Evolutionary conservation across 2,888 invertebrate genomes (phyloP).

Genomic region (Isotomurus palustris): DNA sequence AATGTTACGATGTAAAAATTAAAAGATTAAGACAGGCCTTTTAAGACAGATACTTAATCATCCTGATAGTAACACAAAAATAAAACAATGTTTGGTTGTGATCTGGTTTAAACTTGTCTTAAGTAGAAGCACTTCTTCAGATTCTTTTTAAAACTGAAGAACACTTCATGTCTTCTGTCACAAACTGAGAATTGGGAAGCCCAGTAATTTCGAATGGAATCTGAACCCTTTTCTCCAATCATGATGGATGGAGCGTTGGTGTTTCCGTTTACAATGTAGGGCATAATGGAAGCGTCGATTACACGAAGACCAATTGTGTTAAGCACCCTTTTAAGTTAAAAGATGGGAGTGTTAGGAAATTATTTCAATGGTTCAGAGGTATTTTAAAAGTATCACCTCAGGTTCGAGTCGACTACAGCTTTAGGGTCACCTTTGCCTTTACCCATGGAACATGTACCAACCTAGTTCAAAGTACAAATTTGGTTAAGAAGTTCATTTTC

Average conservation of each 20-base stretch:
- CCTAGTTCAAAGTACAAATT: constrained; percentile 39
- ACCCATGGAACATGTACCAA: constrained; percentile 65
- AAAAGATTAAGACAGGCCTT: too few species aligned
- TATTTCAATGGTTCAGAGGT: too few species aligned
- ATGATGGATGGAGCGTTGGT: constrained; percentile 18
- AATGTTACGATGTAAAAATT: too few species aligned
- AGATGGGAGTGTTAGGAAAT: too few species aligned
- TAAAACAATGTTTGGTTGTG: too few species aligned
- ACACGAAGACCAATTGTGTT: constrained; percentile 6
- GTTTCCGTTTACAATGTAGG: constrained; percentile 16
- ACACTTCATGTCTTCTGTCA: too few species aligned
- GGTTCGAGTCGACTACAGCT: constrained; percentile 43
- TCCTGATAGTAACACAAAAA: too few species aligned
- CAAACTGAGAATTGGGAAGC: constrained; percentile 27
- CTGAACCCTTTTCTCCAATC: constrained; percentile 34
- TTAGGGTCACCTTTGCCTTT: constrained; percentile 20
- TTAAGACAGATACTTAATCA: too few species aligned
- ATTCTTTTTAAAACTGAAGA: too few species aligned
- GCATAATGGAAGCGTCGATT: constrained; percentile 21
- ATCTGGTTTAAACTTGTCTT: too few species aligned
- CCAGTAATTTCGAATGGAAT: constrained; percentile 38
- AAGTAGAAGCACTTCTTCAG: too few species aligned
- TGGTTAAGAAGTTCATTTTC: background rate
- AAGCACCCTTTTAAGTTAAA: too few species aligned
- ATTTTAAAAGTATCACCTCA: constrained; percentile 38